phyloP scores from a whole-genome alignment of 2,113 vertebrate genomes.

The Piprites chloris region DNA sequence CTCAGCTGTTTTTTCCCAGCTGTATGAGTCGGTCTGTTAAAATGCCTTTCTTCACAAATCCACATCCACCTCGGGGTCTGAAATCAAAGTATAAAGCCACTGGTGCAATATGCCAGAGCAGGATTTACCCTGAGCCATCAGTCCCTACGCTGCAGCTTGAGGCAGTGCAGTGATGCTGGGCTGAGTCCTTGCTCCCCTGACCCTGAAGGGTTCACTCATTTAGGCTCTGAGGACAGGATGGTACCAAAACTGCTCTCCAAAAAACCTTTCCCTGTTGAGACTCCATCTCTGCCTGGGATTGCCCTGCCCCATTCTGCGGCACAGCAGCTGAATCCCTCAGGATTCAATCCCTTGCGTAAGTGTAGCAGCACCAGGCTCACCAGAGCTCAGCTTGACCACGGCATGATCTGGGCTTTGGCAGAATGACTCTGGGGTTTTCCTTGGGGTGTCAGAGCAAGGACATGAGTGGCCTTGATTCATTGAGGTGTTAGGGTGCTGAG shows the following conservation, averaged over 20 bases:
- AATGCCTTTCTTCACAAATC: neutral
- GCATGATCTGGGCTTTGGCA: neutral
- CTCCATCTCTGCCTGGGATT: neutral
- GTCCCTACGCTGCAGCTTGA: rapidly evolving
- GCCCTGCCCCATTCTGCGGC: rapidly evolving
- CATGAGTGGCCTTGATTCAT: rapidly evolving
- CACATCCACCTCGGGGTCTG: neutral
- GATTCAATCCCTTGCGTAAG: neutral
- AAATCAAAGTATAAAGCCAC: neutral
- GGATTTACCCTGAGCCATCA: neutral
- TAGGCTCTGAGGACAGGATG: neutral
- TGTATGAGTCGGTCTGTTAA: neutral
- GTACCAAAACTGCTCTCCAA: neutral
- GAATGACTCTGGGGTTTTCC: neutral
- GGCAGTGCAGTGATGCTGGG: neutral
- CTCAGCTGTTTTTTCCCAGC: neutral
- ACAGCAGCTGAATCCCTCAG: neutral
- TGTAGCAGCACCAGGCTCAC: neutral
- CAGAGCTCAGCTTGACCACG: neutral
- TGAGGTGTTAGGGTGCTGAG: neutral
- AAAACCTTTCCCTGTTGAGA: rapidly evolving
- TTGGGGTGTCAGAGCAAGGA: rapidly evolving
- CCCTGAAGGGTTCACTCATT: neutral
- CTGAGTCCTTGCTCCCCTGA: rapidly evolving
- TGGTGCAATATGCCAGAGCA: neutral